A percentile compares a stretch with the other conserved stretches of the same genome.
phyloP scores from a whole-genome alignment of 2,113 vertebrate species.

The Callorhinus ursinus region DNA sequence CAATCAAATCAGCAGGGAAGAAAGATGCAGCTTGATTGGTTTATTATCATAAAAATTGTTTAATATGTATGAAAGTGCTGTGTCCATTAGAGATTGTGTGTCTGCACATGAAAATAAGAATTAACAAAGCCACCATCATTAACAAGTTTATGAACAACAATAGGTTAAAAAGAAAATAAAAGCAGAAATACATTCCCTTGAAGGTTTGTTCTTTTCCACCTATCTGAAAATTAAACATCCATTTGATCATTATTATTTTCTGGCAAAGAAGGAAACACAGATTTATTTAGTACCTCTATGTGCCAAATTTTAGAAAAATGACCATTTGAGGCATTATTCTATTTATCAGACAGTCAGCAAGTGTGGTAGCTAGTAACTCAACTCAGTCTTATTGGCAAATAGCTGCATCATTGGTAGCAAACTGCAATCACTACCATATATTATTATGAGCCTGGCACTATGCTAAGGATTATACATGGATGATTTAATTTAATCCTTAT shows the following conservation, averaged over 20 bases:
- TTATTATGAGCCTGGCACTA: no score
- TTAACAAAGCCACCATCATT: neutral
- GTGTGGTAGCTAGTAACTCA: neutral
- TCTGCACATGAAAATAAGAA: neutral
- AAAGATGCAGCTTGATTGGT: neutral
- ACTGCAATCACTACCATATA: fast-evolving
- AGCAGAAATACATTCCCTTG: neutral
- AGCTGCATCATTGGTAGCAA: neutral
- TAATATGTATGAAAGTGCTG: neutral
- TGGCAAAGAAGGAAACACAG: neutral
- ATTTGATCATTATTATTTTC: neutral
- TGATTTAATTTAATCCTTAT: neutral
- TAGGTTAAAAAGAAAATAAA: neutral
- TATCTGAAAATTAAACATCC: neutral
- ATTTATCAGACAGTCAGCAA: no score
- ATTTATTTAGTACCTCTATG: neutral
- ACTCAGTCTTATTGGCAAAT: neutral
- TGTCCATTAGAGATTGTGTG: neutral
- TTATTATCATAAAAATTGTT: constrained; percentile 5
- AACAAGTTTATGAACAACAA: neutral
- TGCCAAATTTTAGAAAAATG: neutral
- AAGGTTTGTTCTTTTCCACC: neutral
- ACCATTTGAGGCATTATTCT: neutral
- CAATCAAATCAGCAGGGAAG: constrained; percentile 37
- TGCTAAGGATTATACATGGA: neutral